Conservation (phyloP, 2,888 invertebrate genomes). For the Lasiommata megera region DNA sequence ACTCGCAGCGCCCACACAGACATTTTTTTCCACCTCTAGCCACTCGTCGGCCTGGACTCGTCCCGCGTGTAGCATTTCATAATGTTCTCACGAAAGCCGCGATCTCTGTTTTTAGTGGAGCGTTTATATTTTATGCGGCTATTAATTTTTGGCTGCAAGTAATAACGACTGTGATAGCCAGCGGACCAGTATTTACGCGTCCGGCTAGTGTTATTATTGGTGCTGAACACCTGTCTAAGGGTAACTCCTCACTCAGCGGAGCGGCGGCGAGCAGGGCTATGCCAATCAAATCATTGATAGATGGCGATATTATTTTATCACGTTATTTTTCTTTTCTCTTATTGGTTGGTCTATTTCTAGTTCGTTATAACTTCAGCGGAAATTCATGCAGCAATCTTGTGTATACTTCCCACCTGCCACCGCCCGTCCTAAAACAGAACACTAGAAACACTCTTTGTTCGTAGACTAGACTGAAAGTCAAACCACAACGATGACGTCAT, state of each 20-base stretch:
- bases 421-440: conserved; percentile 35
- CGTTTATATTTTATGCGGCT: conserved; percentile 29
- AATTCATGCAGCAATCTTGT: conserved; percentile 33
- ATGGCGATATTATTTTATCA: neutral
- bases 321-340: neutral
- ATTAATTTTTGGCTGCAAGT: conserved; percentile 36
- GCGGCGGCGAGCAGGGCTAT: neutral
- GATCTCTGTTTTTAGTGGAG: conserved; percentile 28
- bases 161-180: conserved; percentile 16
- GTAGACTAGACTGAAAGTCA: neutral
- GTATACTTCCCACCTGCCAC: conserved; percentile 39
- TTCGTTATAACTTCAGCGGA: neutral
- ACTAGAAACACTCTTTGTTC: neutral
- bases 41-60: conserved; percentile 49
- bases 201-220: conserved; percentile 38
- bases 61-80: conserved; percentile 20
- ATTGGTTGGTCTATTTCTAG: neutral
- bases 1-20: conserved; percentile 64
- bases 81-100: conserved; percentile 16
- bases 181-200: conserved; percentile 18
- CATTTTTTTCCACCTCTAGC: conserved; percentile 60
- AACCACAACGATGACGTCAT: conserved; percentile 7
- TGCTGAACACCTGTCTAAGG: conserved; percentile 42
- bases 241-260: neutral
- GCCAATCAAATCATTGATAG: neutral